Percentiles rank a stretch among this genome's conserved stretches.
These are phyloP conservation scores for Papilio polyxenes DNA, from an alignment of 1,140 invertebrate genomes.

Conservation along the genomic window DNA sequence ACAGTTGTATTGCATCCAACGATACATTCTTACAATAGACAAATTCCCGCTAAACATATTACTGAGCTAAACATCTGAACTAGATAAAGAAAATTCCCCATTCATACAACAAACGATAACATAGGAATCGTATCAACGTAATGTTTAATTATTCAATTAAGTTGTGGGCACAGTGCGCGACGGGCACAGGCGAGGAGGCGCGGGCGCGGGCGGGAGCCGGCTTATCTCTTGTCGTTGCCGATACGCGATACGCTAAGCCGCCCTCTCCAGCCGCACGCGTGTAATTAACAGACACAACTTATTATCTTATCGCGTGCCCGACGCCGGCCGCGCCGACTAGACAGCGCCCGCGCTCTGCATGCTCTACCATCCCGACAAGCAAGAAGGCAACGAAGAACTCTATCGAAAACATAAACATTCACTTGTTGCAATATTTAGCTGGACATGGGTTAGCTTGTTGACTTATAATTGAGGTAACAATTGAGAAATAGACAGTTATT, in stretches of 20 bases:
- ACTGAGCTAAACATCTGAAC: background rate
- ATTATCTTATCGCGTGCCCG: background rate
- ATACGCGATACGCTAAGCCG: background rate
- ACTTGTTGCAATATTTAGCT: no score
- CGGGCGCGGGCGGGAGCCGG: background rate
- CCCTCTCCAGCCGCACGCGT: slow-evolving; percentile 4
- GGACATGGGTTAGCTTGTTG: no score
- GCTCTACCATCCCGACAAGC: no score
- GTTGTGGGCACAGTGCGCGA: background rate
- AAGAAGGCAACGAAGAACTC: no score
- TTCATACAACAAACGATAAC: background rate
- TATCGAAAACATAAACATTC: no score
- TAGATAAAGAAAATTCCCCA: slow-evolving; percentile 20
- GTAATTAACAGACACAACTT: slow-evolving; percentile 11
- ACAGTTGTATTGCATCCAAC: no score
- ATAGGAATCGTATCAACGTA: background rate
- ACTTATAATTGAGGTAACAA: no score
- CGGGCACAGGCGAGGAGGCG: background rate
- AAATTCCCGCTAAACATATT: no score
- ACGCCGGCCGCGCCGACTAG: no score
- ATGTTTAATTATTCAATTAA: slow-evolving; percentile 21
- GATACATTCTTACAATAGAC: no score
- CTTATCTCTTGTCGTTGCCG: background rate
- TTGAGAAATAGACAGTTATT: no score
- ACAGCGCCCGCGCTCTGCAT: no score